These are phyloP conservation scores for Hypena proboscidalis DNA, from an alignment of 2,888 invertebrate species.

Conservation along the genomic window DNA sequence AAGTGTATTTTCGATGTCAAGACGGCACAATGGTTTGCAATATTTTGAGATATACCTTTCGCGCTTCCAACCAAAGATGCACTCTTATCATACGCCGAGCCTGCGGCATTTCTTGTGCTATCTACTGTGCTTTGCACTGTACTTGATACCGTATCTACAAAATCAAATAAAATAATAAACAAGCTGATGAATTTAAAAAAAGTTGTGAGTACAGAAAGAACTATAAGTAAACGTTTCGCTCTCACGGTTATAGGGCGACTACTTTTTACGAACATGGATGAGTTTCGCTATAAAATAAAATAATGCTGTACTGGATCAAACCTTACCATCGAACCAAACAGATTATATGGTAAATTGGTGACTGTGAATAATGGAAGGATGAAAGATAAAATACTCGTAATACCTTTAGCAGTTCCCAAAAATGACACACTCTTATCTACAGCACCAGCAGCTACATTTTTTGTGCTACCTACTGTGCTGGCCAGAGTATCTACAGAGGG, in stretches of 20 bases:
- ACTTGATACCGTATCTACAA: slow-evolving; percentile 63
- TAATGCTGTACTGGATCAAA: too few relatives aligned
- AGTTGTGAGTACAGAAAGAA: too few relatives aligned
- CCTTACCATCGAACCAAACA: too few relatives aligned
- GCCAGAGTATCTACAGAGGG: slow-evolving; percentile 61
- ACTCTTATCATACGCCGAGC: slow-evolving; percentile 59
- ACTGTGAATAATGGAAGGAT: too few relatives aligned
- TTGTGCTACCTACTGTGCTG: slow-evolving; percentile 61
- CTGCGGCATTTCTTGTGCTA: slow-evolving; percentile 59
- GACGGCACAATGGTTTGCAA: background rate
- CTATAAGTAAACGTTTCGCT: too few relatives aligned
- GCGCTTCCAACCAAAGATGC: slow-evolving; percentile 54
- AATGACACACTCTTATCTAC: slow-evolving; percentile 56
- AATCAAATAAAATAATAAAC: slow-evolving; percentile 19
- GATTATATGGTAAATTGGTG: too few relatives aligned
- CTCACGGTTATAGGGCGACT: too few relatives aligned
- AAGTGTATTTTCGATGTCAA: background rate
- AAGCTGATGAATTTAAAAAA: too few relatives aligned
- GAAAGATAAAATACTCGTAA: too few relatives aligned
- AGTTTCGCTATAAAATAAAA: too few relatives aligned
- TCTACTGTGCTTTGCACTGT: slow-evolving; percentile 60
- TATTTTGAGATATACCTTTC: slow-evolving; percentile 49
- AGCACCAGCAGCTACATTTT: slow-evolving; percentile 51
- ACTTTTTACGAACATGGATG: too few relatives aligned
- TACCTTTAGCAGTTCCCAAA: slow-evolving; percentile 62